phyloP scores from a whole-genome alignment of 2,888 invertebrate genomes.

The Ormyrus rosae region DNA sequence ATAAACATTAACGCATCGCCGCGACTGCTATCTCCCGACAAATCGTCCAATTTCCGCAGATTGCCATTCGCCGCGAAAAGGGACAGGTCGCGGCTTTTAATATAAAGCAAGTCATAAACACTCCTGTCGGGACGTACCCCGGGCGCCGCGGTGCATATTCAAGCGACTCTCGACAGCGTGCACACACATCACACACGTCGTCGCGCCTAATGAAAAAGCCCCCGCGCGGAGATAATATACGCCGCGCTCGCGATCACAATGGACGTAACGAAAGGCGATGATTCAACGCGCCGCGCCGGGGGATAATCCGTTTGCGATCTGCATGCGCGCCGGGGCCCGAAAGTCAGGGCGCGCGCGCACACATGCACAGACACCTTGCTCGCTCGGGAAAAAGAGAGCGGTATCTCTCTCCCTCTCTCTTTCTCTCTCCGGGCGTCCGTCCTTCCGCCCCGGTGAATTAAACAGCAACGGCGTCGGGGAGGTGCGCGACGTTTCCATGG shows the following conservation, averaged over 20 bases:
- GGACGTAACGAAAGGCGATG: not conserved
- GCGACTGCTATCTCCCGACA: too few relatives aligned
- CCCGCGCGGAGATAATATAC: not conserved
- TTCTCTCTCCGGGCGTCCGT: constrained; percentile 32
- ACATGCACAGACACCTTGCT: not conserved
- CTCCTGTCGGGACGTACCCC: too few relatives aligned
- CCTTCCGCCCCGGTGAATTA: constrained; percentile 38
- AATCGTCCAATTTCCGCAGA: too few relatives aligned
- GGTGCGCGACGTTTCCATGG: constrained; percentile 64
- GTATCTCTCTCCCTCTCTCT: constrained; percentile 32
- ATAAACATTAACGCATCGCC: too few relatives aligned
- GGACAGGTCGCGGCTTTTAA: too few relatives aligned
- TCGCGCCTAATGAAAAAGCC: not conserved
- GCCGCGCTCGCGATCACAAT: not conserved
- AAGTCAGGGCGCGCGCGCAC: constrained; percentile 50
- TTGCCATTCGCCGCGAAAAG: too few relatives aligned
- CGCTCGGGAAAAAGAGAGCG: not conserved
- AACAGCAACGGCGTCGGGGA: constrained; percentile 5
- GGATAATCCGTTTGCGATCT: constrained; percentile 38
- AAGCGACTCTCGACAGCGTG: not conserved
- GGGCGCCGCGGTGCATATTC: too few relatives aligned
- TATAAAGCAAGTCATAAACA: too few relatives aligned
- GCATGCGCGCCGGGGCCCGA: not conserved
- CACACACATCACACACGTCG: not conserved
- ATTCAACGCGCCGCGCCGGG: constrained; percentile 9